Base-by-base conservation (phyloP, 2,113 vertebrate species). In the Anseranas semipalmata region DNA sequence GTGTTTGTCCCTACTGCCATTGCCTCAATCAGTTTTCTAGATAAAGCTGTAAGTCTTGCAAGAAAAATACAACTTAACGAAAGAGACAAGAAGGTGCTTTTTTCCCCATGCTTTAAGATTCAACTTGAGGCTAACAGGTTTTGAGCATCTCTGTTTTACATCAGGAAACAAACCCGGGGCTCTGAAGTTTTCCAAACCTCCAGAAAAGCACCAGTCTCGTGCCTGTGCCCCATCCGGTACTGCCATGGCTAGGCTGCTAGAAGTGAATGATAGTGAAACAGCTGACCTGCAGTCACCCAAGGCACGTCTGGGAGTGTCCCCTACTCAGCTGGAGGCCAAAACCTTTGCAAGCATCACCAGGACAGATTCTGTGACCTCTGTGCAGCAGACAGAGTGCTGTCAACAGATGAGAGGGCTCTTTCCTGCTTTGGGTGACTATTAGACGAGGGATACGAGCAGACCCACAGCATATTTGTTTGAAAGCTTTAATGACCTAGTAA, bases 201-300 rank as follows among this genome's bases (percentile, higher is more conserved):
- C 2, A 1, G 20, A 24, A 55, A 16, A 2, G 41, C 30, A 1
- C 9, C 27, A 20, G 2, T 1, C 4, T 9, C 30, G 58, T 4
- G 2, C 32, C 48, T 19, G n/a, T 0, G 37, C 14, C 1, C 37
- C 2, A 0, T 4, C 32, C 43, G 24, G 52, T 1, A 39, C 46
- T 25, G 77, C 30, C 22, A 12, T 4, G 68, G n/a, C 55, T 9
- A 37, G 63, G 75, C 56, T 75, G 62, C 30, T 0, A 50, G 43
- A 50, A 73, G 25, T 1, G 14, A 74, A 4, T 6, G 27, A 45
- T 12, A 16, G 62, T 10, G 33, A 17, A 35, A 48, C 7, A 71
- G 15, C 16, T 24, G 4, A 39, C 18, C 50, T 66, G 60, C 33
- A 62, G 35, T 5, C 58, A 63, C 15, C 46, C 55, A 32, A 3